Conservation (phyloP, 2,888 invertebrate species). For the Cyclophora albipunctata region DNA sequence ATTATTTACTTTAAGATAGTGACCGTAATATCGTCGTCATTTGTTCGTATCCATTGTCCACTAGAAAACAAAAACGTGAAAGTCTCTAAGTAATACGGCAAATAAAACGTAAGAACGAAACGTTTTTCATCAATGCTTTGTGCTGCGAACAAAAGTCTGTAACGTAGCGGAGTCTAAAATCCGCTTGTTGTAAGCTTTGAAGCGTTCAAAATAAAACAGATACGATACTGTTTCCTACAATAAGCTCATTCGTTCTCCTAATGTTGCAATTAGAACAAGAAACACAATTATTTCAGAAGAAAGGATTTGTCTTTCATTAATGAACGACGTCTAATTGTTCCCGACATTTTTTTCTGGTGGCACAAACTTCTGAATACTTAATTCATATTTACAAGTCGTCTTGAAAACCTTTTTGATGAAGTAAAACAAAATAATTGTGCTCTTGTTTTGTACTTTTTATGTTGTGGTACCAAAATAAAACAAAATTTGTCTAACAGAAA, state of each 20-base stretch:
- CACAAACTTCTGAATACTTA: slow-evolving; percentile 37
- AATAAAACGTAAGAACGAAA: slow-evolving; percentile 19
- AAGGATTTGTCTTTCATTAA: slow-evolving; percentile 63
- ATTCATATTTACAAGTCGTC: slow-evolving; percentile 44
- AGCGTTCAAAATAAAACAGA: slow-evolving; percentile 56
- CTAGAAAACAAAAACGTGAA: slow-evolving; percentile 1
- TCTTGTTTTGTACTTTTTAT: slow-evolving; percentile 21
- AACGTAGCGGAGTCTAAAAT: slow-evolving; percentile 29
- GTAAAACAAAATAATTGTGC: slow-evolving; percentile 29
- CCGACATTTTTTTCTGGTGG: slow-evolving; percentile 29
- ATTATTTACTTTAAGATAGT: slow-evolving; percentile 9
- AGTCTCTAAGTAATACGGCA: slow-evolving; percentile 7
- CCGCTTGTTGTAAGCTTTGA: slow-evolving; percentile 37
- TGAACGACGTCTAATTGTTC: slow-evolving; percentile 55
- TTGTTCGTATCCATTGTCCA: background rate
- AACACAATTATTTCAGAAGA: slow-evolving; percentile 35
- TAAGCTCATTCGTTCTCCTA: slow-evolving; percentile 55
- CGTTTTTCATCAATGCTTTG: slow-evolving; percentile 21
- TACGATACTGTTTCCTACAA: slow-evolving; percentile 43
- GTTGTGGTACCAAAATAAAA: background rate
- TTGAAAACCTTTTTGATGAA: slow-evolving; percentile 34
- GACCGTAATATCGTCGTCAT: background rate
- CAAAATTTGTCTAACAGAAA: background rate
- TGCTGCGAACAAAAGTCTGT: slow-evolving; percentile 34
- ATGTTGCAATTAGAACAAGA: slow-evolving; percentile 62